phyloP scores from a whole-genome alignment of 2,888 invertebrate species.

The Trachelus iudaicus region DNA sequence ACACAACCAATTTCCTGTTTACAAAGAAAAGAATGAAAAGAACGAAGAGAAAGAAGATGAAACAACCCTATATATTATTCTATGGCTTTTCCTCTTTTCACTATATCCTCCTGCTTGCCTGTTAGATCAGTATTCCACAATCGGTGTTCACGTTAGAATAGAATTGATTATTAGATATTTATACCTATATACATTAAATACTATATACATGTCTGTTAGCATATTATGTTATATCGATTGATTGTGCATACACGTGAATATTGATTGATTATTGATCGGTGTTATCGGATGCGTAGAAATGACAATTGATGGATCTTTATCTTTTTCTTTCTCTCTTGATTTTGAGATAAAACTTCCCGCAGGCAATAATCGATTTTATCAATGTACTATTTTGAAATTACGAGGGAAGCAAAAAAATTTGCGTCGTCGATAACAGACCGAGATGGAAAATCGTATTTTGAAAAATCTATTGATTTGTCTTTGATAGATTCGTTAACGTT shows the following conservation, averaged over 20 bases:
- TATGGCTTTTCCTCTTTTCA: not conserved
- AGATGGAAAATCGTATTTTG: not conserved
- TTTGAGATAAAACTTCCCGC: not conserved
- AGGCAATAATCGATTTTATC: too few species aligned
- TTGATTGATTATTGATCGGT: slow-evolving; percentile 16
- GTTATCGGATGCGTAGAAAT: slow-evolving; percentile 4
- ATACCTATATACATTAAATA: slow-evolving; percentile 18
- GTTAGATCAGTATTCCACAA: slow-evolving; percentile 9
- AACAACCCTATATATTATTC: not conserved
- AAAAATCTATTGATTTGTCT: not conserved
- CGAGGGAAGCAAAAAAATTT: not conserved
- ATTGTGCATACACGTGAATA: slow-evolving; percentile 9
- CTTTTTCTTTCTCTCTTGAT: not conserved
- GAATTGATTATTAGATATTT: slow-evolving; percentile 11
- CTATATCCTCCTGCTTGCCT: not conserved
- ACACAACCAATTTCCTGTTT: not conserved
- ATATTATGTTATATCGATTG: not conserved
- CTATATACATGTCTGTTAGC: not conserved
- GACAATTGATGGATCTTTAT: not conserved
- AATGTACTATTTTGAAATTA: not conserved
- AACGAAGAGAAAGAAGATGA: not conserved
- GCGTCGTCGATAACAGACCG: not conserved
- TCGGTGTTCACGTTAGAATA: slow-evolving; percentile 15
- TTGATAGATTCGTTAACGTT: not conserved
- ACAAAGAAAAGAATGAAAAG: not conserved